Base-by-base conservation (phyloP, 2,888 invertebrate genomes). In the Polyommatus iphigenia region DNA sequence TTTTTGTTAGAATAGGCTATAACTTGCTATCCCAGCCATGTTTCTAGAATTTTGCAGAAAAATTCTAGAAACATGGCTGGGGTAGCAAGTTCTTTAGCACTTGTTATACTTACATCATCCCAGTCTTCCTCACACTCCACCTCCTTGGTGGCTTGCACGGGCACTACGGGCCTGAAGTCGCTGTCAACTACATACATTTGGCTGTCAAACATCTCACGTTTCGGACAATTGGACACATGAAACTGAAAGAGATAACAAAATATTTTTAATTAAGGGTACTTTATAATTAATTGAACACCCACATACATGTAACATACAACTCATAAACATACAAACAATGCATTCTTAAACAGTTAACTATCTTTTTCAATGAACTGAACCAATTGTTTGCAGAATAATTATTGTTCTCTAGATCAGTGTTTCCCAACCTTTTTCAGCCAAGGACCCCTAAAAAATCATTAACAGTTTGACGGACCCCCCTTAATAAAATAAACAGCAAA, bases 121-220 rank as follows among this genome's bases (percentile, higher is more conserved):
- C 89, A 89, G 71, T 85, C 86, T 80, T 91, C 91, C 0, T 85
- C 85, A 0, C 80, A 80, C 0, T 77, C 46, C 0, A 83, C 75
- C 2, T 77, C 76, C 0, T 83, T 78, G 0, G 83, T 72, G 0
- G 82, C 79, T 3, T 81, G 82, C 0, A 86, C 77, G 0, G 85
- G 83, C 1, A 87, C 87, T 0, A 79, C 78, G 0, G 87, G 88
- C 0, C 83, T 79, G 29, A 80, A 79, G 5, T 89, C 90, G 8
- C 90, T 90, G 1, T 91, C 91, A 2, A 87, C 80, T 0, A 87
- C 79, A 54, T 87, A 93, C 5, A 87, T 46, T 29, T 88, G 86
- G 0, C 82, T 82, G 79, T 93, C 93, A 0, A 92, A 78, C 84
- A 91, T 86, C 0, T 79, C 78, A 0, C 93, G 82, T 46, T 90